Evolutionary conservation across 2,113 vertebrate species (phyloP).

Genomic region (Microtus ochrogaster): DNA sequence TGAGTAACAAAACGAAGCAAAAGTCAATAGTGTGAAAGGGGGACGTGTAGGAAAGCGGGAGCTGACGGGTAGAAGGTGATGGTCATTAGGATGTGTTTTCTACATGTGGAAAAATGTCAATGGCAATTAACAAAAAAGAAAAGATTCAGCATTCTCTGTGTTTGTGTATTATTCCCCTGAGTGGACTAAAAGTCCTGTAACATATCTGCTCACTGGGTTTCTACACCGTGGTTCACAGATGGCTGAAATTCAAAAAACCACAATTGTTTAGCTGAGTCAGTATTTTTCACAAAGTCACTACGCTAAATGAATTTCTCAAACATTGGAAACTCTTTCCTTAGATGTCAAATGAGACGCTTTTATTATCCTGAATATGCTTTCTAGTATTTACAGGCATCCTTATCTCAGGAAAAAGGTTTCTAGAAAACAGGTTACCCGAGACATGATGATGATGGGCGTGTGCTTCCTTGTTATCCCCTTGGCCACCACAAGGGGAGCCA

Average conservation of each 20-base stretch:
- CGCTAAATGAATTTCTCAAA: background rate
- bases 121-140: background rate
- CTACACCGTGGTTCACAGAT: background rate
- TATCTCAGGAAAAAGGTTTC: background rate
- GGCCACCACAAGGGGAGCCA: too few relatives aligned
- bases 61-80: background rate
- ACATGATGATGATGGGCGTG: background rate
- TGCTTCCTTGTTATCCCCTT: background rate
- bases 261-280: background rate
- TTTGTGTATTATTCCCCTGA: background rate
- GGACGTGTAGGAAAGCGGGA: too few relatives aligned
- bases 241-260: background rate
- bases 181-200: background rate
- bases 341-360: background rate
- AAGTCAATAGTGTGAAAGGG: background rate
- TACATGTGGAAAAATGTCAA: background rate
- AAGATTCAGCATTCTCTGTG: background rate
- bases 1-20: background rate
- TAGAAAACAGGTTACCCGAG: background rate
- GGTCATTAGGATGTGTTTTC: background rate
- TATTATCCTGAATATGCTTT: conserved; percentile 28
- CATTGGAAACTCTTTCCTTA: background rate
- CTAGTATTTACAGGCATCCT: background rate
- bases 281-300: background rate
- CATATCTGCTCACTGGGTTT: background rate